Percentiles rank a stretch among this genome's conserved stretches.
These are phyloP conservation scores for Cariama cristata DNA, from an alignment of 2,113 vertebrate species.

Conservation along the genomic window DNA sequence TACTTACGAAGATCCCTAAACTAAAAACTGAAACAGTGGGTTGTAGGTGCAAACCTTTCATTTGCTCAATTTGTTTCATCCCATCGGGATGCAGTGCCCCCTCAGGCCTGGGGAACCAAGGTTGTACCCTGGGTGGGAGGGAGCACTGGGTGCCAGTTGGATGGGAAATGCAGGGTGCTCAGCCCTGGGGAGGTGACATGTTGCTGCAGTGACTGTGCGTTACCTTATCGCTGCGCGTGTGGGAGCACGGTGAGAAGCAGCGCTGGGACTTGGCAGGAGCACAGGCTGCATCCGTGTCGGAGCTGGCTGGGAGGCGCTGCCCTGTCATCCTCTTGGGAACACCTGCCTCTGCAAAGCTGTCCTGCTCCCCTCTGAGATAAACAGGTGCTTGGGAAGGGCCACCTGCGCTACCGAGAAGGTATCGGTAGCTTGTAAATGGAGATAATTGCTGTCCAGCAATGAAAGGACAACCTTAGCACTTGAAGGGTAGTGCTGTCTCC, in stretches of 20 bases:
- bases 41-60: not conserved
- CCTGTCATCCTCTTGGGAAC: not conserved
- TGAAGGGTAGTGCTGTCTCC: not conserved
- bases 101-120: not conserved
- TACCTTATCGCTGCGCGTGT: rapidly evolving
- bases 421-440: not conserved
- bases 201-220: rapidly evolving
- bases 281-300: not conserved
- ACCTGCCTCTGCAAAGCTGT: not conserved
- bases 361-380: not conserved
- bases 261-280: not conserved
- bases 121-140: not conserved
- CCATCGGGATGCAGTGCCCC: not conserved
- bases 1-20: not conserved
- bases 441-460: not conserved
- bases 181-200: not conserved
- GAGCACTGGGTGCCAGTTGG: not conserved
- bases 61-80: not conserved
- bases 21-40: not conserved
- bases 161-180: not conserved
- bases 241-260: not conserved
- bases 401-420: not conserved
- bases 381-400: not conserved
- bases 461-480: not conserved
- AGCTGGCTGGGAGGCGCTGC: rapidly evolving